Percentiles rank a stretch among this genome's conserved stretches.
These are phyloP conservation scores for Lepilemur ruficaudatus DNA, from an alignment of 2,797 vertebrate species.

Conservation along the genomic window DNA sequence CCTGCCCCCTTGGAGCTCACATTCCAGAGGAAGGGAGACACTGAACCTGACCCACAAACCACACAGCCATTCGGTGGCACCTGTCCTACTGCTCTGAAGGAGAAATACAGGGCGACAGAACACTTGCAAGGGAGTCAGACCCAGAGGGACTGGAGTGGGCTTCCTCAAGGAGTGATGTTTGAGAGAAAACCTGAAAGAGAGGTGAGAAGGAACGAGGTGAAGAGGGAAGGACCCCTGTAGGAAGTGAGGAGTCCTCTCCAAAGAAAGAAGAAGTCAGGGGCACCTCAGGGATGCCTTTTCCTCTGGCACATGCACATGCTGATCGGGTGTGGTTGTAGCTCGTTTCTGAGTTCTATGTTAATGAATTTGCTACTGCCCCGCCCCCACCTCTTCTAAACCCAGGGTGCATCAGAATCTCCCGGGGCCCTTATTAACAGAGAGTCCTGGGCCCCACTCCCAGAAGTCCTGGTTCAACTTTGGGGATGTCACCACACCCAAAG, in stretches of 20 bases:
- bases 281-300: no score
- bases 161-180: background rate
- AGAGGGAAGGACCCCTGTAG: background rate
- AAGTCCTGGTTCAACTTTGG: background rate
- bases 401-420: background rate
- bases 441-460: background rate
- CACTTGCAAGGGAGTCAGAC: rapidly evolving
- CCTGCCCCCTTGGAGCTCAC: background rate
- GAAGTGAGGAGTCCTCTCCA: background rate
- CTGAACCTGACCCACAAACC: background rate
- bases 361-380: background rate
- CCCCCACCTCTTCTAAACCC: background rate
- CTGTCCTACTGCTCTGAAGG: no score
- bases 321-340: background rate
- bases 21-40: background rate
- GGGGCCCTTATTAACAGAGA: background rate
- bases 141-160: background rate
- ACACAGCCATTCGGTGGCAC: rapidly evolving
- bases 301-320: rapidly evolving
- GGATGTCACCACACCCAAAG: background rate
- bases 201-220: background rate
- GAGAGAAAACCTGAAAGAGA: background rate
- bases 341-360: background rate
- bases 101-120: background rate
- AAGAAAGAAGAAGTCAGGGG: background rate